These are phyloP conservation scores for Aphidius ervi DNA, from an alignment of 1,140 invertebrate species.

Conservation along the genomic window DNA sequence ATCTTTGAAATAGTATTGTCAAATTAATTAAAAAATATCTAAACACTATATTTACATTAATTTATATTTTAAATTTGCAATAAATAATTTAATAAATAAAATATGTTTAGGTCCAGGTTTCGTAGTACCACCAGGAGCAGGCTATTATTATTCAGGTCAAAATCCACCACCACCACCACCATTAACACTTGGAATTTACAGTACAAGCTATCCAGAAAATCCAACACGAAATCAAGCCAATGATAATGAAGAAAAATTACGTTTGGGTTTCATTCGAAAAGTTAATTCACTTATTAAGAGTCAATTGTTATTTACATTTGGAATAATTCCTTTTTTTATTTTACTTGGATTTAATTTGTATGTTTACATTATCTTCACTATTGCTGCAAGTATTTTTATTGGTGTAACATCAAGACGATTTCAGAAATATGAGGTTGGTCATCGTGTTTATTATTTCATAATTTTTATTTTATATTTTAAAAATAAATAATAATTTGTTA, in stretches of 20 bases:
- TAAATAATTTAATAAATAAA: slow-evolving; percentile 11
- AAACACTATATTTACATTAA: no score
- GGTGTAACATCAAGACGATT: no score
- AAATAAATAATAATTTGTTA: no score
- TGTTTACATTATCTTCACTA: slow-evolving; percentile 8
- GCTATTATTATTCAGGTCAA: slow-evolving; percentile 38
- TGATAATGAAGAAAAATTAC: no score
- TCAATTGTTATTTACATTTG: no score
- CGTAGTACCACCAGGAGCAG: slow-evolving; percentile 31
- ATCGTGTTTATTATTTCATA: slow-evolving; percentile 38
- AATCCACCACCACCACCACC: slow-evolving; percentile 29
- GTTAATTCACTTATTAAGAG: no score
- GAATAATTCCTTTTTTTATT: slow-evolving; percentile 25
- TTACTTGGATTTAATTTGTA: slow-evolving; percentile 45
- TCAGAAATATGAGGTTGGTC: background rate
- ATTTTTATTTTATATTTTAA: no score
- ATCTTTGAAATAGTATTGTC: no score
- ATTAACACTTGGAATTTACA: slow-evolving; percentile 37
- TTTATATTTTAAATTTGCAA: slow-evolving; percentile 1
- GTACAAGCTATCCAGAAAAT: slow-evolving; percentile 19
- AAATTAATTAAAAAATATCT: no score
- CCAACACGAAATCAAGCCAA: no score
- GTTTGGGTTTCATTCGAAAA: no score
- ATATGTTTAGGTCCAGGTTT: slow-evolving; percentile 21
- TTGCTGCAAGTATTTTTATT: no score